Evolutionary conservation across 2,797 vertebrate genomes (phyloP), one percentile per base, ranked within the genome.

Genomic region (Hippopotamyrus pictus): DNA sequence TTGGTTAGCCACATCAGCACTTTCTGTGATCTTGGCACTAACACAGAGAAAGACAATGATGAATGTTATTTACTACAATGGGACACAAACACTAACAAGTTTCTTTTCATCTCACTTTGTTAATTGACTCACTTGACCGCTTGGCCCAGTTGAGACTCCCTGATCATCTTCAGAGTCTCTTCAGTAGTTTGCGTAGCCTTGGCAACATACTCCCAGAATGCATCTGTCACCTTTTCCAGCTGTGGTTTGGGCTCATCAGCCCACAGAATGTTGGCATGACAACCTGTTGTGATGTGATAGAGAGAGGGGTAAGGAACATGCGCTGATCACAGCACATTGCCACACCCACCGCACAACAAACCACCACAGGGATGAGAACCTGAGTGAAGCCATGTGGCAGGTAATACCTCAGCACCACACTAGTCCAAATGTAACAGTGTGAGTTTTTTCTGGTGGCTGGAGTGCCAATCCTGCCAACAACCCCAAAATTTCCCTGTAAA

Each of bases 1-100:
- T 22, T 90, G 91, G 88, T 92, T 95, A 79, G 95, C 96, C 0
- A 94, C 33, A 82, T 95, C 93, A 0, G 95, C 91, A 1, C 96
- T 95, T 29, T 96, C 92, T 37, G 92, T 93, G n/a, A 96, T 91
- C 12, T 94, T 94, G 17, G 91, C 59, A 90, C 92, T 92, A 19
- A 76, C 12, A 76, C 69, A 33, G 69, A 37, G 29, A 76, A 76
- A 76, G 29, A 76, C 33, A 76, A 41, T 76, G 33, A 14, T 17
- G 5, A 14, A 17, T 41, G 33, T 76, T 76, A 76, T 76, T 76
- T 41, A 41, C 69, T 76, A 76, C 69, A 76, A 14, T 41, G 25
- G 25, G 37, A 41, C 29, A 17, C 37, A 76, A 76, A 76, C 69
- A 76, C 1, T 19, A 76, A 41, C 33, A 4, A 76, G 62, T 7